Base-by-base conservation (phyloP, 2,797 vertebrate species). In the Enteromius anoplus region DNA sequence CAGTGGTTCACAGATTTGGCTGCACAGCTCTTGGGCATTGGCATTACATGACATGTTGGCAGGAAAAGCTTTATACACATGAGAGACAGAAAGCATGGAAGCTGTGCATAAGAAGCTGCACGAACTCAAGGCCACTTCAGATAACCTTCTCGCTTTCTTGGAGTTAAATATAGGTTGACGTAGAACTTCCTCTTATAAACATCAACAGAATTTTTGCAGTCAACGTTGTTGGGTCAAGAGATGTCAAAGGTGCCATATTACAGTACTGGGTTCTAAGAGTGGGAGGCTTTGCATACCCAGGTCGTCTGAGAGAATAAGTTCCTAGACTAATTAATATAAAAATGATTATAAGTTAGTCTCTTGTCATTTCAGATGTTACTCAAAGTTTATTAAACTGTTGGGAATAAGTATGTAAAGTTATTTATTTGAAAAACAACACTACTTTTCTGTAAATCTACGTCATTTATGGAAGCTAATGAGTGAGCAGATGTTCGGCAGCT, bases 41-140 rank as follows among this genome's bases (percentile, higher is more conserved):
- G 88, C 82, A 88, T 87, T 85, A 88, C 84, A 88, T 49, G 45
- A 87, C 78, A 85, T 51, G 81, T 82, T 87, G 84, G 80, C 85
- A 85, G 82, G 80, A 82, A 75, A 84, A 78, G 73, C 58, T 83
- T 75, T 84, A 72, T 81, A 76, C 81, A 77, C 81, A 87, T 84
- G 83, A 87, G 81, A 79, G 81, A 81, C 80, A 71, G 64, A 76
- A 73, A 75, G 49, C 78, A 66, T 60, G 55, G 68, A 81, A 77
- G 79, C 66, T 40, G 60, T 60, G 85, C 64, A 84, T 73, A 55
- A 64, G 80, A 84, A 62, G 53, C 32, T 70, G 79, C 68, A 86
- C 37, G 60, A 51, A 49, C n/a, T 75, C 19, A 23, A 60, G 72
- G 60, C 47, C 47, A 47, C 45, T 55, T 76, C 73, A 82, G 65